phyloP scores from a whole-genome alignment of 1,140 invertebrate species.

The Calephelis virginiensis region DNA sequence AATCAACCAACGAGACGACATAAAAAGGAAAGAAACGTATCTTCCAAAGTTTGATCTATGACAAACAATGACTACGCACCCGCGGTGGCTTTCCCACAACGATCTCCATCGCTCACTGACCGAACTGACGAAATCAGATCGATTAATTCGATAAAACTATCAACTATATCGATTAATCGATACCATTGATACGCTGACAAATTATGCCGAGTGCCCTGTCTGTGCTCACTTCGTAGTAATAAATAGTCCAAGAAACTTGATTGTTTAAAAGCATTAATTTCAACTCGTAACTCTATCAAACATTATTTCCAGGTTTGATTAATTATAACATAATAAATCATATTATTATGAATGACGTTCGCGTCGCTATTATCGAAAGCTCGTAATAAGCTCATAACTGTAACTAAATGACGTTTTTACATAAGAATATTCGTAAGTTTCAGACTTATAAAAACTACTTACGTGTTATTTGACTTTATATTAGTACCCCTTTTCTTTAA shows the following conservation, averaged over 20 bases:
- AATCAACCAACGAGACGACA: too few species aligned
- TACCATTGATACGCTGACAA: conserved; percentile 40
- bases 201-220: conserved; percentile 38
- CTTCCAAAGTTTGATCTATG: conserved; percentile 39
- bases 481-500: too few species aligned
- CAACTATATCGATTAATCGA: conserved; percentile 38
- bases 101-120: conserved; percentile 59
- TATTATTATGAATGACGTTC: too few species aligned
- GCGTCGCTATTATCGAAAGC: too few species aligned
- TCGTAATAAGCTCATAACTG: too few species aligned
- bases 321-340: not conserved
- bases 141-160: conserved; percentile 42
- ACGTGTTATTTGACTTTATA: too few species aligned
- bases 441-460: too few species aligned
- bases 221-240: conserved; percentile 26
- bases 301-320: not conserved
- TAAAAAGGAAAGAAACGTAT: not conserved
- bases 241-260: conserved; percentile 4
- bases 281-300: not conserved
- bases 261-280: not conserved
- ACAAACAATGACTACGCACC: conserved; percentile 57
- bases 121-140: conserved; percentile 48
- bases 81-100: conserved; percentile 68
- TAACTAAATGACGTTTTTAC: too few species aligned
- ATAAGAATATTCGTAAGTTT: too few species aligned